These are phyloP conservation scores for Rhinolophus sinicus DNA, from an alignment of 2,113 vertebrate species.

Conservation along the genomic window DNA sequence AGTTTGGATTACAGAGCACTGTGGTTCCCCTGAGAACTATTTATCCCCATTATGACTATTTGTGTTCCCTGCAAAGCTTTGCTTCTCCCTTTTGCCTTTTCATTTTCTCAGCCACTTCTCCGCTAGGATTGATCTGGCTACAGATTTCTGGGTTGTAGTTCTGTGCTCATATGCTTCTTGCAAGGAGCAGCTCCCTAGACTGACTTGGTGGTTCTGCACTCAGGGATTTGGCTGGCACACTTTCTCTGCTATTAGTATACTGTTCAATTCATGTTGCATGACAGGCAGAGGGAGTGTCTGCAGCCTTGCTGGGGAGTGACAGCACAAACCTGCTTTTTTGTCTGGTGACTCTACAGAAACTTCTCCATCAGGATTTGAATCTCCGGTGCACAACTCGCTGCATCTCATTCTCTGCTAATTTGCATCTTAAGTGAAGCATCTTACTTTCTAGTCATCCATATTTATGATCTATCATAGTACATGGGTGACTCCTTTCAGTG, in stretches of 20 bases:
- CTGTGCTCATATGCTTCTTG: conserved; percentile 54
- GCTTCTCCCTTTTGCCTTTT: conserved; percentile 55
- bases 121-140: conserved; percentile 3
- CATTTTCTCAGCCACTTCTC: conserved; percentile 29
- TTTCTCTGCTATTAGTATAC: conserved; percentile 78
- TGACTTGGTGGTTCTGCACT: conserved; percentile 54
- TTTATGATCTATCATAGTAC: conserved; percentile 83
- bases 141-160: conserved; percentile 45
- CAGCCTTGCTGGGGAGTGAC: conserved; percentile 75
- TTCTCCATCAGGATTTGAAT: conserved; percentile 79
- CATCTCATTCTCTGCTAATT: conserved; percentile 85
- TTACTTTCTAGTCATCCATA: conserved; percentile 86
- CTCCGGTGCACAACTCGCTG: conserved; percentile 80
- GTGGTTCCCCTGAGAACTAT: conserved; percentile 29
- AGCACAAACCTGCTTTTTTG: conserved; percentile 81
- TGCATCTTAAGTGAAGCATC: conserved; percentile 84
- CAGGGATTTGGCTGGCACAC: conserved; percentile 51
- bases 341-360: conserved; percentile 82
- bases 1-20: neutral
- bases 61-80: neutral
- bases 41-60: neutral
- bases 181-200: conserved; percentile 9
- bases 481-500: conserved; percentile 81
- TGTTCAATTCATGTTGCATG: conserved; percentile 82
- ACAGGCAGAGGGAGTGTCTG: conserved; percentile 67